A percentile compares a stretch with the other conserved stretches of the same genome.
phyloP scores from a whole-genome alignment of 2,888 invertebrate genomes.

The Cremastinae sp. region DNA sequence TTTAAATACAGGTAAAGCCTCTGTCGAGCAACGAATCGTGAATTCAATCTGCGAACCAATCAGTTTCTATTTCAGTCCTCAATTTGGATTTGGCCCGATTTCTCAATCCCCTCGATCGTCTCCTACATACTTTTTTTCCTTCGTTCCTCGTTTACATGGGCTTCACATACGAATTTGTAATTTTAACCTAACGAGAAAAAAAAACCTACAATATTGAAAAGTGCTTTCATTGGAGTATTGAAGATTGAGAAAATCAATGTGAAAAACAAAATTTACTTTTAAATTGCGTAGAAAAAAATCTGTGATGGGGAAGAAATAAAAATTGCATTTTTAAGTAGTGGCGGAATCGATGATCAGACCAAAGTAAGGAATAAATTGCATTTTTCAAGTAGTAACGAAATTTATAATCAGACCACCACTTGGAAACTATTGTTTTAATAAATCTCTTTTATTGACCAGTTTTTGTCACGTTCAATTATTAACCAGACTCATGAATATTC shows the following conservation, averaged over 20 bases:
- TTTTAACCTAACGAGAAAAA: background rate
- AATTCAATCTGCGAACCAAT: constrained; percentile 68
- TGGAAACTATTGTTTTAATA: no score
- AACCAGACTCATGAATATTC: constrained; percentile 41
- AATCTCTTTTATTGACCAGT: background rate
- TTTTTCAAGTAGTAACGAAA: no score
- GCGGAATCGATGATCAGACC: no score
- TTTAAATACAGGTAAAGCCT: constrained; percentile 71
- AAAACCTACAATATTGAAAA: background rate
- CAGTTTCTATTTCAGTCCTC: constrained; percentile 68
- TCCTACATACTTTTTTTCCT: constrained; percentile 37
- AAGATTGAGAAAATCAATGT: no score
- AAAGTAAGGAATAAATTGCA: no score
- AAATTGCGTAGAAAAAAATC: no score
- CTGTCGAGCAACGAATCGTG: constrained; percentile 59
- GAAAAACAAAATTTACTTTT: background rate
- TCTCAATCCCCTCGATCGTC: constrained; percentile 57
- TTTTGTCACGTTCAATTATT: constrained; percentile 3
- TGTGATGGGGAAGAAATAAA: no score
- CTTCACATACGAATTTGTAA: constrained; percentile 3
- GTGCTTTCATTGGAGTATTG: no score
- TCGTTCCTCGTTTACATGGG: background rate
- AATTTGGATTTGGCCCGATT: constrained; percentile 63
- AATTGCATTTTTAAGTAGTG: no score
- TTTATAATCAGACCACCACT: background rate